Percentiles rank a stretch among this genome's conserved stretches.
phyloP scores from a whole-genome alignment of 1,140 invertebrate genomes.

The Solen grandis region DNA sequence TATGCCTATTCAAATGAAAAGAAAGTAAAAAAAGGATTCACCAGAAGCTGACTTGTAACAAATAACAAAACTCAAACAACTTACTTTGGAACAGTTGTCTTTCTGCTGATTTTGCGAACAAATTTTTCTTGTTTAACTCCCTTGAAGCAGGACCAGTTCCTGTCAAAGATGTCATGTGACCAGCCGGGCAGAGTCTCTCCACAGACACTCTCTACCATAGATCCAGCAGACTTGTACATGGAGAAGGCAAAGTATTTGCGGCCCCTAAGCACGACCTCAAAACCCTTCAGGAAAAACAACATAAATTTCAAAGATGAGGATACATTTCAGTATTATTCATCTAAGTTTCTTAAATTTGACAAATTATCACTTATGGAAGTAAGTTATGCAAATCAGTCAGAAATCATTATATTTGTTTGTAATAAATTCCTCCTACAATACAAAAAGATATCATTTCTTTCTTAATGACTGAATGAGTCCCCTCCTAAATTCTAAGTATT shows the following conservation, averaged over 20 bases:
- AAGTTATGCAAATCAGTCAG: background rate
- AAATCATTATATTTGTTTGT: background rate
- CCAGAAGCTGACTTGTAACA: too few species aligned
- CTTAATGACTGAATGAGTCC: too few species aligned
- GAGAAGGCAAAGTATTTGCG: constrained; percentile 83
- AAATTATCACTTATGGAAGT: background rate
- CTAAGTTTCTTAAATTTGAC: background rate
- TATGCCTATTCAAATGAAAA: too few species aligned
- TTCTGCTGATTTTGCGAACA: too few species aligned
- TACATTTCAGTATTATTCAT: background rate
- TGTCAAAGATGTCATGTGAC: constrained; percentile 81
- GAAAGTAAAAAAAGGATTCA: too few species aligned
- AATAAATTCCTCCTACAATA: too few species aligned
- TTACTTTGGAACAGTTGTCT: too few species aligned
- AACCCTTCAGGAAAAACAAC: constrained; percentile 70
- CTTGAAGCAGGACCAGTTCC: constrained; percentile 81
- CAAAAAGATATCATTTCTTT: too few species aligned
- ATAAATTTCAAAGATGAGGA: background rate
- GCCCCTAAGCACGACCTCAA: constrained; percentile 78
- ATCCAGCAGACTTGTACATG: constrained; percentile 71
- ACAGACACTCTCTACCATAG: constrained; percentile 79
- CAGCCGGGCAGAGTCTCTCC: constrained; percentile 80
- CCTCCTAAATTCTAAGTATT: too few species aligned
- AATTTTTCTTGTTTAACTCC: constrained; percentile 61
- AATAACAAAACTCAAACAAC: too few species aligned